phyloP scores from a whole-genome alignment of 2,888 invertebrate genomes.

The Polydrusus tereticollis region DNA sequence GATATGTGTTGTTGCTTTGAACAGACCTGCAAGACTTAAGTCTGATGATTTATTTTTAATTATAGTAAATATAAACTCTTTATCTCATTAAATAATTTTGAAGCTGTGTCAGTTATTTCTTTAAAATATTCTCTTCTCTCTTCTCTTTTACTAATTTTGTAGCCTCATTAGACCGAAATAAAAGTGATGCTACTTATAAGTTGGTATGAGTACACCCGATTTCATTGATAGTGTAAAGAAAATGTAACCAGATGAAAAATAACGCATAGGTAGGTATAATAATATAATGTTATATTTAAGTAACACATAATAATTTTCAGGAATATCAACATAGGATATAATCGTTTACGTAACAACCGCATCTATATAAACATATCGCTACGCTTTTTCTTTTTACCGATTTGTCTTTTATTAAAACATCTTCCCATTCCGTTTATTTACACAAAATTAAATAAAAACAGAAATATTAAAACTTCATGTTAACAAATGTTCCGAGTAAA shows the following conservation, averaged over 20 bases:
- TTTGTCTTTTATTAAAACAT: slow-evolving; percentile 57
- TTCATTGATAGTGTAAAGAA: too few relatives aligned
- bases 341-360: slow-evolving; percentile 55
- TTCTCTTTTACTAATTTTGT: too few relatives aligned
- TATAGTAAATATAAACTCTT: too few relatives aligned
- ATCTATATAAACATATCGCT: slow-evolving; percentile 40
- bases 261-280: not conserved
- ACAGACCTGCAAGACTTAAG: too few relatives aligned
- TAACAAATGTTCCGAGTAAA: slow-evolving; percentile 41
- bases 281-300: slow-evolving; percentile 53
- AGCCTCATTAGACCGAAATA: too few relatives aligned
- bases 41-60: not conserved
- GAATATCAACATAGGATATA: slow-evolving; percentile 58
- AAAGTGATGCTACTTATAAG: too few relatives aligned
- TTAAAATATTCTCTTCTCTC: too few relatives aligned
- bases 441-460: slow-evolving; percentile 58
- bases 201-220: too few relatives aligned
- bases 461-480: slow-evolving; percentile 50
- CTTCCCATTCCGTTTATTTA: slow-evolving; percentile 57
- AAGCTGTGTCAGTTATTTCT: too few relatives aligned
- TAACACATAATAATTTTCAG: slow-evolving; percentile 55
- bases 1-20: too few relatives aligned
- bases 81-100: too few relatives aligned
- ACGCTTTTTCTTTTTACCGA: slow-evolving; percentile 52
- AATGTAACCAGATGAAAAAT: not conserved